Conservation (phyloP, 2,113 vertebrate genomes). For the Parotia lawesii region DNA sequence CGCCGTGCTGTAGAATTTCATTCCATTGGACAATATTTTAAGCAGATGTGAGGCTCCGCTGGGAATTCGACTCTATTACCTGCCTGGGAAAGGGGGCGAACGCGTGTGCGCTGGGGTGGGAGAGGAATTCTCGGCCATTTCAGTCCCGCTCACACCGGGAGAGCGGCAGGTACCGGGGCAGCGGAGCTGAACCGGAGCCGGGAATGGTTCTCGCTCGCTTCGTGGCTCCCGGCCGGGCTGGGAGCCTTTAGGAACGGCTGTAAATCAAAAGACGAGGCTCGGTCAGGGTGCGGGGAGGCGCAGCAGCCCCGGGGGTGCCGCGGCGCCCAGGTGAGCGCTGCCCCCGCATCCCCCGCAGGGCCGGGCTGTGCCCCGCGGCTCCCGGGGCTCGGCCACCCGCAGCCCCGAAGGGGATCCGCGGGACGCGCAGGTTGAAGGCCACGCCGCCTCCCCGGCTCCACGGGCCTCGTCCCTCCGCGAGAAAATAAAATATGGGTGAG, state of each 20-base stretch:
- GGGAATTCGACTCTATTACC: conserved; percentile 36
- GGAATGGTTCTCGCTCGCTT: not conserved
- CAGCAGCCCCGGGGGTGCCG: not conserved
- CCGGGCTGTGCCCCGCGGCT: not conserved
- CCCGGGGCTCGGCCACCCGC: not conserved
- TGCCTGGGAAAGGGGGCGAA: not conserved
- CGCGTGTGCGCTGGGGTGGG: not conserved
- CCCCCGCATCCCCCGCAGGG: not conserved
- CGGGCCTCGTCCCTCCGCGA: not conserved
- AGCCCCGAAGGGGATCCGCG: not conserved
- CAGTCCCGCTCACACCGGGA: rapidly evolving
- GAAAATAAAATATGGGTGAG: not conserved
- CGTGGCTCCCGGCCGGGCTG: not conserved
- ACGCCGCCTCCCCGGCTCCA: not conserved
- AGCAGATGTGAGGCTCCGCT: conserved; percentile 45
- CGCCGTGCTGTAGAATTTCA: not conserved
- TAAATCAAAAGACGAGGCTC: not conserved
- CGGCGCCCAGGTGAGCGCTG: not conserved
- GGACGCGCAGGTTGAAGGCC: not conserved
- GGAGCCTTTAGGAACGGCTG: not conserved
- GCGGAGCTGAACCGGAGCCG: not conserved
- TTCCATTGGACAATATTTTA: conserved; percentile 42
- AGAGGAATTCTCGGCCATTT: not conserved
- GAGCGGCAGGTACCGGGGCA: not conserved
- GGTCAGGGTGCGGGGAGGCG: not conserved